phyloP scores from a whole-genome alignment of 2,797 vertebrate species.

The Aulostomus chinensis region DNA sequence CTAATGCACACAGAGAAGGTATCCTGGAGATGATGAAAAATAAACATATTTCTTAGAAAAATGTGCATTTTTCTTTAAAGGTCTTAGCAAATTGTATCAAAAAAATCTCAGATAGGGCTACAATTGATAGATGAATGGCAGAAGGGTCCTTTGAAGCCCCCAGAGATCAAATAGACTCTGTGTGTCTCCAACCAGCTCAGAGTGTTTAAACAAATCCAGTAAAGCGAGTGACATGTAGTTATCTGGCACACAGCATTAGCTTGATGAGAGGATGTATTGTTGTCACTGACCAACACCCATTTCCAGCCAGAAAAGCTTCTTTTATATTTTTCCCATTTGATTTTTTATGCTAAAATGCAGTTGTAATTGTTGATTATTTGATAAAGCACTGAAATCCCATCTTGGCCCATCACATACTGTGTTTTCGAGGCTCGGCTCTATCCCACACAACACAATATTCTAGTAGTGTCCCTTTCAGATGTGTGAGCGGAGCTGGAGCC shows the following conservation, averaged over 20 bases:
- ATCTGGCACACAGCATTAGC: not conserved
- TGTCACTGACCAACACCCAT: conserved; percentile 7
- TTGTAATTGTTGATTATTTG: conserved; percentile 15
- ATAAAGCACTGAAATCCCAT: conserved; percentile 25
- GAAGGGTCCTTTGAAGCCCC: too few relatives aligned
- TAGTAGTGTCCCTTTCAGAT: conserved; percentile 30
- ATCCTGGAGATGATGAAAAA: too few relatives aligned
- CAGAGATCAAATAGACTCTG: too few relatives aligned
- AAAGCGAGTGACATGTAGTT: conserved; percentile 1
- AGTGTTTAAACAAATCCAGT: not conserved
- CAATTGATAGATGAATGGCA: too few relatives aligned
- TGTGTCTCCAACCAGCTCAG: too few relatives aligned
- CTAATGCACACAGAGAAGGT: too few relatives aligned
- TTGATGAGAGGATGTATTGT: conserved; percentile 1
- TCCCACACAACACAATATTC: conserved; percentile 17
- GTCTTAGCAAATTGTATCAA: too few relatives aligned
- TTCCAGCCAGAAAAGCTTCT: conserved; percentile 11
- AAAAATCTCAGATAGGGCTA: too few relatives aligned
- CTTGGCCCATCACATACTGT: conserved; percentile 20
- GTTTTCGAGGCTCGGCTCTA: conserved; percentile 33
- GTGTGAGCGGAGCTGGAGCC: conserved; percentile 31
- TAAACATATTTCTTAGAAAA: too few relatives aligned
- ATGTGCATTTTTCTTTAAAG: too few relatives aligned
- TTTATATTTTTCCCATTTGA: not conserved
- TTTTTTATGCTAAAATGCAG: conserved; percentile 24